These are phyloP conservation scores for Ommatoiulus sabulosus DNA, from an alignment of 2,888 invertebrate species.

Conservation along the genomic window DNA sequence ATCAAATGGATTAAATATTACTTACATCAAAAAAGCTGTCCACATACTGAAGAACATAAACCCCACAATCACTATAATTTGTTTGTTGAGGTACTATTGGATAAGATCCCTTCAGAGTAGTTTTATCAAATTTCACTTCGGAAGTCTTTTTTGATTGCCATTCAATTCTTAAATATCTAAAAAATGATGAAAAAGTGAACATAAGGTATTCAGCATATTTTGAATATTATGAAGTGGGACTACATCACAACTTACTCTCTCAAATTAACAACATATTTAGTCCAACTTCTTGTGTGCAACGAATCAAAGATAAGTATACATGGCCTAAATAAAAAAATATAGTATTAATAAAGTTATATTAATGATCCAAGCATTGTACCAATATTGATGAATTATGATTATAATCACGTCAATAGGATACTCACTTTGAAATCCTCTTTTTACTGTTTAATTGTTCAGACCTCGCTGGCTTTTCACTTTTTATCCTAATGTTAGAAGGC, in stretches of 20 bases:
- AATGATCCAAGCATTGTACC: too few species aligned
- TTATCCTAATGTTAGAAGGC: neutral
- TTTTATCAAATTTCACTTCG: constrained; percentile 79
- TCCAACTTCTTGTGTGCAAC: constrained; percentile 81
- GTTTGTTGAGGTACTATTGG: constrained; percentile 97
- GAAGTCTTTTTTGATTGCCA: constrained; percentile 68
- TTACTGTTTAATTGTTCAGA: neutral
- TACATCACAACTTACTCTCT: constrained; percentile 79
- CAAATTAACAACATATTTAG: constrained; percentile 87
- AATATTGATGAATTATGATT: neutral
- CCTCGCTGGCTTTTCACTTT: neutral
- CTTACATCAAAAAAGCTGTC: constrained; percentile 86
- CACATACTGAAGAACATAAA: constrained; percentile 94
- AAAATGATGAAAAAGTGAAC: constrained; percentile 37
- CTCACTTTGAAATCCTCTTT: constrained; percentile 22
- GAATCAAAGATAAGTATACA: constrained; percentile 97
- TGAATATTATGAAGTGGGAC: neutral
- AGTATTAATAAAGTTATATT: neutral
- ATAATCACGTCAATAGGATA: neutral
- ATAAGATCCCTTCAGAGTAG: constrained; percentile 85
- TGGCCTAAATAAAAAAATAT: constrained; percentile 73
- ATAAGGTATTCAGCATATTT: neutral
- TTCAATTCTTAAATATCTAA: constrained; percentile 67
- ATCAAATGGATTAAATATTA: neutral
- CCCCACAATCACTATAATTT: constrained; percentile 96